Evolutionary conservation across 2,113 vertebrate species (phyloP), one percentile per base, ranked within the genome.

Genomic region (Seriola dumerili): DNA sequence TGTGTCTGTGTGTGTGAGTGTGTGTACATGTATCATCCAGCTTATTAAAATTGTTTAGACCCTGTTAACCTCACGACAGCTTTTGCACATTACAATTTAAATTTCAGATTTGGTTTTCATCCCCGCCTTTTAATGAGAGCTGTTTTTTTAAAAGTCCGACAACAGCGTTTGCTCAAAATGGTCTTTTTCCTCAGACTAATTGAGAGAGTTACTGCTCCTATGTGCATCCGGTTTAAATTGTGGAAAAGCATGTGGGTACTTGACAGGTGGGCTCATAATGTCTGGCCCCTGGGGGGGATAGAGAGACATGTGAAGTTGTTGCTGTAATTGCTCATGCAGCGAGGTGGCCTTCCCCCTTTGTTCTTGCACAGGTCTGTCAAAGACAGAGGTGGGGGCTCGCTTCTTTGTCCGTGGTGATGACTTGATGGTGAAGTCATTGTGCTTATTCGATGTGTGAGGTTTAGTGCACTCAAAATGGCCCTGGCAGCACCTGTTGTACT

Each of bases 201-300:
- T 88, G 83, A 87, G 85, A 91, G 84, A 91, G 84, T 76, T 71
- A 32, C 74, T 80, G 80, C 80, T 70, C 68, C 55, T 59, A 64
- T 83, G 88, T 78, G 67, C 61, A 73, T 73, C 77, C 52, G 23
- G 54, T 70, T 80, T 81, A 21, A 78, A 76, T 42, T 0, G 10
- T 70, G 78, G 61, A 67, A 78, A 77, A 75, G 66, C 73, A 55
- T 72, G 72, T 64, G 81, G 84, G 78, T 55, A 59, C 80, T 84
- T 93, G 93, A 92, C 92, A 93, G 91, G 89, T 87, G 80, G 85
- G 61, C 92, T 91, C 84, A 90, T 92, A 89, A 92, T 80, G 81
- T 76, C 59, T 70, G 82, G 78, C 74, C 87, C 88, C 86, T 80
- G 10, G 54, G 25, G 84, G 91, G 86, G 65, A 55, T 64, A 42